Percentiles rank a stretch among this genome's conserved stretches.
Conservation (phyloP, 2,797 vertebrate species). For the Syngnathus acus region DNA sequence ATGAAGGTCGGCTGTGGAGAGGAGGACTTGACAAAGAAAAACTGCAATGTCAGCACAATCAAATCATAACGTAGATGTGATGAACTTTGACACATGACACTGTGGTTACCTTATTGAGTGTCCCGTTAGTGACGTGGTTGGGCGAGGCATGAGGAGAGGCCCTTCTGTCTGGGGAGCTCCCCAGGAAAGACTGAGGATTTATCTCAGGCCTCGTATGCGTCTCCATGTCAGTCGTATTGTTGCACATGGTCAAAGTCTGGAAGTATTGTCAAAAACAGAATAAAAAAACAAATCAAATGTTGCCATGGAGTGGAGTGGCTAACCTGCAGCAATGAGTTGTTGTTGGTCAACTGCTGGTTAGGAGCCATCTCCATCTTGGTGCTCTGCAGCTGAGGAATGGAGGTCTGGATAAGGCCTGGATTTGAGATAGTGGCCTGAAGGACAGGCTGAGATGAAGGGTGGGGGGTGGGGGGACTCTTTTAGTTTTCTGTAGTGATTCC, state of each 20-base stretch:
- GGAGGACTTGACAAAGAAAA: constrained; percentile 23
- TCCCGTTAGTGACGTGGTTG: constrained; percentile 76
- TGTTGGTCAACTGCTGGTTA: constrained; percentile 60
- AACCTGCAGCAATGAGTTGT: constrained; percentile 80
- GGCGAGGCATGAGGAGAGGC: constrained; percentile 68
- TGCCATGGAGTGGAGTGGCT: constrained; percentile 22
- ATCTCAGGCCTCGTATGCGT: constrained; percentile 65
- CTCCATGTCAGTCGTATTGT: constrained; percentile 61
- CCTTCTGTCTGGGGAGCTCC: constrained; percentile 62
- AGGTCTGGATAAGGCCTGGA: constrained; percentile 67
- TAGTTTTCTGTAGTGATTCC: background rate
- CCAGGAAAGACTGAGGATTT: constrained; percentile 76
- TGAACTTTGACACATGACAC: background rate
- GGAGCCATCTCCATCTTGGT: constrained; percentile 66
- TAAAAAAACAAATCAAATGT: background rate
- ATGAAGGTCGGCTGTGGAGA: constrained; percentile 74
- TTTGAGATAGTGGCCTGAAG: constrained; percentile 71
- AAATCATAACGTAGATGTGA: background rate
- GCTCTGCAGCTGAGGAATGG: constrained; percentile 65
- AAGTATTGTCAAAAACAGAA: background rate
- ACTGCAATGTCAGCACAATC: background rate
- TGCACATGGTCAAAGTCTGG: constrained; percentile 77
- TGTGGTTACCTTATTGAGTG: constrained; percentile 75
- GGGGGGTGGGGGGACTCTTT: background rate
- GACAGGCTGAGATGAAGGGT: constrained; percentile 60